These are phyloP conservation scores for Nerophis lumbriciformis DNA, from an alignment of 2,113 vertebrate genomes.

Conservation along the genomic window DNA sequence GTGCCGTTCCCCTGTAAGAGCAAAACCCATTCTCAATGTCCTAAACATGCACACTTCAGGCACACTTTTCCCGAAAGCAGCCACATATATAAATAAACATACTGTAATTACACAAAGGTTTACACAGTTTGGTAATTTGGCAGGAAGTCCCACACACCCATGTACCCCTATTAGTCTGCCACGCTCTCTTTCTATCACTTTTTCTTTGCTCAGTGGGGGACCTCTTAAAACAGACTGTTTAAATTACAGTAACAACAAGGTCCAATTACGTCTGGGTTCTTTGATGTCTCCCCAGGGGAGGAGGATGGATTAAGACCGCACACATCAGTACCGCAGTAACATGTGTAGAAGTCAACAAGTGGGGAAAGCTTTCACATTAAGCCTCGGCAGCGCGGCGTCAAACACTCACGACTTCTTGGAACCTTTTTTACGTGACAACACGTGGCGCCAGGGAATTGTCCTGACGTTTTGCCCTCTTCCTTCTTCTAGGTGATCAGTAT, in stretches of 20 bases:
- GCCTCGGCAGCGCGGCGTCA: conserved; percentile 16
- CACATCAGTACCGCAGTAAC: conserved; percentile 47
- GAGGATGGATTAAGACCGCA: conserved; percentile 47
- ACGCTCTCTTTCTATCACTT: conserved; percentile 1
- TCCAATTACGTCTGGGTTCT: conserved; percentile 38
- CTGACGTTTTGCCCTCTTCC: background rate
- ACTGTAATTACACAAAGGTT: conserved; percentile 6
- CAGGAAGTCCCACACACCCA: background rate
- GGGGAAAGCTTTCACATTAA: conserved; percentile 18
- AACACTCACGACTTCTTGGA: conserved; percentile 9
- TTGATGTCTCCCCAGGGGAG: conserved; percentile 46
- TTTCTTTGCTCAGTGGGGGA: background rate
- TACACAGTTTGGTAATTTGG: conserved; percentile 11
- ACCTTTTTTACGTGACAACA: background rate
- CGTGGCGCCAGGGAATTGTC: too few relatives aligned
- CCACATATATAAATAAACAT: conserved; percentile 21
- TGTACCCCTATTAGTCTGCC: background rate
- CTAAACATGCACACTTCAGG: conserved; percentile 32
- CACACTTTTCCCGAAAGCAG: conserved; percentile 18
- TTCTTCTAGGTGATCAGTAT: conserved; percentile 55
- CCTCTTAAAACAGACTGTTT: conserved; percentile 32
- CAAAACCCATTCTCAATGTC: conserved; percentile 39
- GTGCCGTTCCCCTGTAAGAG: conserved; percentile 9
- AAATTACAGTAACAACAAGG: conserved; percentile 47
- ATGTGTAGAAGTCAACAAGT: conserved; percentile 4